Evolutionary conservation across 2,797 vertebrate species (phyloP).

Genomic region (Pachyuromys duprasi): DNA sequence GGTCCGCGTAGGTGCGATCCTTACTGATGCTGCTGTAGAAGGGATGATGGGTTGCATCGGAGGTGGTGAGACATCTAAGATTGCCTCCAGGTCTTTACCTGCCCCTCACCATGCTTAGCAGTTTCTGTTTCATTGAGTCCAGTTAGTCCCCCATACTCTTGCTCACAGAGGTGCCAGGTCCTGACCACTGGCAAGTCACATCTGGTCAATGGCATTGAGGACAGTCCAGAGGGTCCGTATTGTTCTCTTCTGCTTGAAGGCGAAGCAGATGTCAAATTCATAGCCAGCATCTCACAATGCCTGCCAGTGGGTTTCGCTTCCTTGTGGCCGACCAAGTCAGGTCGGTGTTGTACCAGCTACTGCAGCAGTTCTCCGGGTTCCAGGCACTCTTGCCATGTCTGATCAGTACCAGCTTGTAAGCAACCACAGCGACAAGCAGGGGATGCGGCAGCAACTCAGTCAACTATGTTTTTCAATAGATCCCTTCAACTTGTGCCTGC

Average conservation of each 20-base stretch:
- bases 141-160: background rate
- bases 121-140: background rate
- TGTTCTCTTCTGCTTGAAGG: background rate
- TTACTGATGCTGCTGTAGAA: background rate
- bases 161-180: background rate
- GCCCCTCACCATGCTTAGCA: background rate
- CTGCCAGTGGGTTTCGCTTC: slow-evolving; percentile 92
- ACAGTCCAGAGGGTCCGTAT: background rate
- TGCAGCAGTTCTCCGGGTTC: background rate
- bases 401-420: background rate
- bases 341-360: no score
- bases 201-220: background rate
- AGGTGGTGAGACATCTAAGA: background rate
- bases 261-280: background rate
- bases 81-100: background rate
- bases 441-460: background rate
- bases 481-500: background rate
- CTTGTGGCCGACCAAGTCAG: no score
- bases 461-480: background rate
- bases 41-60: background rate
- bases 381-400: background rate
- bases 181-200: background rate
- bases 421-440: background rate
- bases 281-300: slow-evolving; percentile 88
- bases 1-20: background rate